Evolutionary conservation across 2,797 vertebrate species (phyloP), one percentile per base, ranked within the genome.

Genomic region (Pachyuromys duprasi): DNA sequence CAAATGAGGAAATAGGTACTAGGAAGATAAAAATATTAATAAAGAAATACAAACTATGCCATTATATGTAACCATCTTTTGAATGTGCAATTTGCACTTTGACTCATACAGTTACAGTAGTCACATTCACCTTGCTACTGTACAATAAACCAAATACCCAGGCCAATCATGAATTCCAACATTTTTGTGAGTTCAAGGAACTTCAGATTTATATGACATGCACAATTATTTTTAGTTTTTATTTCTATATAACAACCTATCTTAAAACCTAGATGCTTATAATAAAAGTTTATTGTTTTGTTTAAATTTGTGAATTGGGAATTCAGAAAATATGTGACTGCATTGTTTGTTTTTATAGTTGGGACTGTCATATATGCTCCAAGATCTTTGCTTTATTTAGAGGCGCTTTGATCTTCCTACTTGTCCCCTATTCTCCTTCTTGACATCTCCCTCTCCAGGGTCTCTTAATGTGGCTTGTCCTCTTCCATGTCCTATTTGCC

Each of bases 111-210:
- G 33, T 79, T 60, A 53, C 2, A 67, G 62, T 74, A 81, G n/a
- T 5, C 26, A 49, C 36, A 31, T 86, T 84, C 20, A 72, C 82
- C 83, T 86, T 94, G 20, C 28, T 78, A 90, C 42, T 90, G 14
- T 24, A 93, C 89, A 95, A 84, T 69, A 93, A 91, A 49, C 39
- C 79, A 83, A n/a, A 69, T 78, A 14, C 62, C 63, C 80, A 86
- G 84, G 17, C 70, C 75, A 81, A 53, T 63, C 31, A 57, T 39
- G 5, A 83, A 87, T 70, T 87, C 14, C 2, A 63, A 15, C 67
- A 5, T 26, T 33, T 81, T 74, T 74, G 39, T 89, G 93, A 75
- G 24, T 26, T n/a, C 36, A 74, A 24, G 70, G 65, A 95, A 84
- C 45, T 95, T 84, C 53, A 78, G 70, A 89, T 94, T 76, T 82